Evolutionary conservation across 2,113 vertebrate species (phyloP), one percentile per base, ranked within the genome.

Genomic region (Setophaga coronata): DNA sequence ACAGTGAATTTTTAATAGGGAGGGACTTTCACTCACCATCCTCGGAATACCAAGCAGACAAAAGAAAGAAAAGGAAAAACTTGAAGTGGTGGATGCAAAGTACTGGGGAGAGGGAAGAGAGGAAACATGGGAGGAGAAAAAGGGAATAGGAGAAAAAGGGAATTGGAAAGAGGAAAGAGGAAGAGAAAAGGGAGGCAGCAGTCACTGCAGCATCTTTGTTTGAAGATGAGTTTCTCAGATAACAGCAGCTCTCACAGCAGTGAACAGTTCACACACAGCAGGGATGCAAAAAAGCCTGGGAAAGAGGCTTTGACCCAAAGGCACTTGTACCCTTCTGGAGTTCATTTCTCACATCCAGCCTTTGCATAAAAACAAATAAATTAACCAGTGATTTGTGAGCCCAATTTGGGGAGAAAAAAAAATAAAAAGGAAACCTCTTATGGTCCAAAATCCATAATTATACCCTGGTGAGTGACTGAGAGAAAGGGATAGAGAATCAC

Each of bases 1-100:
- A 43, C 61, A 87, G 67, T 86, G 67, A 81, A 90, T 88, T 96
- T 96, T 96, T 95, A 86, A 90, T 94, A 83, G 40, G 50, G 58
- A 60, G 50, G 43, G 60, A 74, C 64, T 79, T 96, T 79, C 36
- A 38, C 16, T 60, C 86, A 31, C 71, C 60, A 69, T 69, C 67
- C 61, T 67, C 28, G 40, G 71, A 93, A 90, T 92, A 56, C 31
- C 82, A 83, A 64, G 26, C 8, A 18, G 36, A 53, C 20, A 53
- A 62, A 90, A 69, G 81, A 64, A 92, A 21, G 58, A 26, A 60
- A 74, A 43, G 23, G 36, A 34, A 24, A 86, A 70, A 48, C 50
- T 45, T 18, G 38, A 16, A 88, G 33, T 7, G 34, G 62, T 29
- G 42, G 62, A 48, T 90, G 18, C 10, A 36, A 70, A 80, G 18